Percentiles rank a stretch among this genome's conserved stretches.
phyloP scores from a whole-genome alignment of 1,140 invertebrate genomes.

The Saccostrea echinata region DNA sequence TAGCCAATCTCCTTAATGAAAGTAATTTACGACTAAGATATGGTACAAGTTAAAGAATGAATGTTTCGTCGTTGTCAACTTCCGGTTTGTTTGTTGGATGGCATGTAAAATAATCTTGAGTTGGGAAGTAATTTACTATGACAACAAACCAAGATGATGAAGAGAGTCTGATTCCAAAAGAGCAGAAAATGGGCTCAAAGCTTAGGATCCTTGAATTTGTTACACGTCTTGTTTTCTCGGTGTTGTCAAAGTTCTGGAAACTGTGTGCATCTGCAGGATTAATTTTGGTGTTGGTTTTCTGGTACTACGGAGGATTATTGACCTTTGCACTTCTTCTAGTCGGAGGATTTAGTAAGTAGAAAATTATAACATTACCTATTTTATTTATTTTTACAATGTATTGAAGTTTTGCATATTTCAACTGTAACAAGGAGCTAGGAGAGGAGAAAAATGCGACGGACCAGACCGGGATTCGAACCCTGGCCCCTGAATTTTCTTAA shows the following conservation, averaged over 20 bases:
- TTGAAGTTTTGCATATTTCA: too few species aligned
- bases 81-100: background rate
- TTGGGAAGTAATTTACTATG: background rate
- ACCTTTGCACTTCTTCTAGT: slow-evolving; percentile 86
- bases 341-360: slow-evolving; percentile 79
- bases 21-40: background rate
- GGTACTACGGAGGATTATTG: slow-evolving; percentile 88
- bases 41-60: background rate
- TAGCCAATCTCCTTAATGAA: background rate
- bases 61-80: background rate
- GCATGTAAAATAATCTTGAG: background rate
- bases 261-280: slow-evolving; percentile 67
- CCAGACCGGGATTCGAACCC: too few species aligned
- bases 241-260: slow-evolving; percentile 70
- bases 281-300: slow-evolving; percentile 87
- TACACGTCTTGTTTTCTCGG: slow-evolving; percentile 58
- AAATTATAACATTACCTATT: background rate
- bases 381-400: too few species aligned
- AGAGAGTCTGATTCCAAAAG: slow-evolving; percentile 27
- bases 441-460: too few species aligned
- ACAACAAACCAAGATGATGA: slow-evolving; percentile 26
- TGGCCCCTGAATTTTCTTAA: too few species aligned
- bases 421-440: too few species aligned
- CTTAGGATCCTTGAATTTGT: slow-evolving; percentile 61
- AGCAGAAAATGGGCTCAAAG: slow-evolving; percentile 57